Conservation (phyloP, 2,797 vertebrate species). For the Onychomys torridus region DNA sequence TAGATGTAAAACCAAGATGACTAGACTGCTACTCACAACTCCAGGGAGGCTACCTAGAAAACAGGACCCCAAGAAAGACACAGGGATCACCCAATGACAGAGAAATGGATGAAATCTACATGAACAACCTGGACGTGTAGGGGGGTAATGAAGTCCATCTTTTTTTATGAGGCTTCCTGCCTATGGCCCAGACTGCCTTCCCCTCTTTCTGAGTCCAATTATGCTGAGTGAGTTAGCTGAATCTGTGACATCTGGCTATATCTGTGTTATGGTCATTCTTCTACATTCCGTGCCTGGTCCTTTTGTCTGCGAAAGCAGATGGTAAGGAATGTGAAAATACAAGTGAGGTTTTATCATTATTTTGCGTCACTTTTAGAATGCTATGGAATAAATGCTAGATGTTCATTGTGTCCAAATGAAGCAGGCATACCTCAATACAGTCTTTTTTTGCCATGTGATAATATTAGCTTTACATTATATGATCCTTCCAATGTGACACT, state of each 20-base stretch:
- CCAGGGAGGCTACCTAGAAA: too few species aligned
- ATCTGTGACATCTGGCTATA: not conserved
- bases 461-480: not conserved
- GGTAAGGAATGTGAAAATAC: constrained; percentile 29
- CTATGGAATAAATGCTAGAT: not conserved
- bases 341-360: not conserved
- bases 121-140: too few species aligned
- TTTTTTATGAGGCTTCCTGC: not conserved
- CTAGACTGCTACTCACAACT: too few species aligned
- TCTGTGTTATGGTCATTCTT: not conserved
- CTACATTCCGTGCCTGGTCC: not conserved
- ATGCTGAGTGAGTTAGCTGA: not conserved
- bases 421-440: not conserved
- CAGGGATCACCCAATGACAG: too few species aligned
- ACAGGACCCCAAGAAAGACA: too few species aligned
- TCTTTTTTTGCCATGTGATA: not conserved
- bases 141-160: too few species aligned
- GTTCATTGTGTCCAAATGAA: not conserved
- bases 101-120: too few species aligned
- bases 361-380: not conserved
- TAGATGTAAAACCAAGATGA: too few species aligned
- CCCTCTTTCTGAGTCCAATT: not conserved
- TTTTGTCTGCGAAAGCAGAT: not conserved
- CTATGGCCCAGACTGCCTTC: accelerated
- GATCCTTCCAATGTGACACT: not conserved